Evolutionary conservation across 2,797 vertebrate species (phyloP).

Genomic region (Urophycis tenuis): DNA sequence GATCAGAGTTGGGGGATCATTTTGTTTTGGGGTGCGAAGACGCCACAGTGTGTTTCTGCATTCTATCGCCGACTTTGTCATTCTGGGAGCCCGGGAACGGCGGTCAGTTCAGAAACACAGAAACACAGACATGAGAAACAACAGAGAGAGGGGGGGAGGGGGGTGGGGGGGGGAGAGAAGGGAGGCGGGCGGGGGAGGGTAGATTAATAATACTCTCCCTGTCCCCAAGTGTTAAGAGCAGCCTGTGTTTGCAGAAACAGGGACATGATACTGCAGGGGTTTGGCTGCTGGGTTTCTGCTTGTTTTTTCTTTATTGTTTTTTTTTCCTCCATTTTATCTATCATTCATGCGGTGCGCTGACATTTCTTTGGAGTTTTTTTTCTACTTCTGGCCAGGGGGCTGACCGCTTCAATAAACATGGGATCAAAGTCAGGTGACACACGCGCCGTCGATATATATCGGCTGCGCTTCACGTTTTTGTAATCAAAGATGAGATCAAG

Average conservation of each 20-base stretch:
- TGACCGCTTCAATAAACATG: no score
- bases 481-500: background rate
- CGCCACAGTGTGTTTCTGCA: background rate
- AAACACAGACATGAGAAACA: background rate
- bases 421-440: background rate
- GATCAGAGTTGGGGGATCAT: background rate
- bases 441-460: background rate
- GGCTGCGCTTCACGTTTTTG: background rate
- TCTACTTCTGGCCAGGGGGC: background rate
- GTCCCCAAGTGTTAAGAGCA: background rate
- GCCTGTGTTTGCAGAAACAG: background rate
- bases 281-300: background rate
- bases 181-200: background rate
- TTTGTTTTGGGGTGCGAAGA: no score
- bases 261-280: background rate
- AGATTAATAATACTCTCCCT: background rate
- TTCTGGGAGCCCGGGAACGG: background rate
- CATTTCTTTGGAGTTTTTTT: background rate
- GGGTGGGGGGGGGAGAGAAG: background rate
- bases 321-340: background rate
- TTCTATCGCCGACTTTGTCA: background rate
- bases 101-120: background rate
- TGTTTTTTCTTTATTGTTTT: background rate
- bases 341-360: background rate
- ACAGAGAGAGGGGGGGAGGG: background rate